Evolutionary conservation across 2,113 vertebrate species (phyloP), one percentile per base, ranked within the genome.

Genomic region (Numida meleagris): DNA sequence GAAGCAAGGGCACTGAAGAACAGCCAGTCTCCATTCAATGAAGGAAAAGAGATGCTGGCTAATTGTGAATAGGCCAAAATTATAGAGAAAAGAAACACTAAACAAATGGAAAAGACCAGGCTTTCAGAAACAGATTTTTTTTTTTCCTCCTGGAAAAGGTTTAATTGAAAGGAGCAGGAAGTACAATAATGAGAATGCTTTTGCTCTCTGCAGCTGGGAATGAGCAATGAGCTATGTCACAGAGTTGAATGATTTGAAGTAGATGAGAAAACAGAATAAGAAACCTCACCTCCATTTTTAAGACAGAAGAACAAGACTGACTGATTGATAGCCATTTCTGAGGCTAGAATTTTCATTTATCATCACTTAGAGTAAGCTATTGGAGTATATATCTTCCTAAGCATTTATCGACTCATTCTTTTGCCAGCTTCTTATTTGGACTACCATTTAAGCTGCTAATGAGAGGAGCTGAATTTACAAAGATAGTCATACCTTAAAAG

Each of bases 381-480:
- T 19, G 9, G 5, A 23, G 4, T 38, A 2, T n/a, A 3, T 21
- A 51, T 51, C 58, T 81, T 21, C 36, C 67, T 42, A 31, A 42
- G 18, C 1, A 58, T 9, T 4, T 12, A 50, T 33, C 40, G 43
- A 3, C 4, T 19, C 1, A 20, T 72, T 82, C 77, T 21, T 29
- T 42, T 46, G 23, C 21, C 12, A 31, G 16, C 66, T 23, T 66
- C n/a, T 33, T 27, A 68, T 16, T 51, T 43, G 36, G 14, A 55
- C 6, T 40, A 48, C 12, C 0, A 0, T 17, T 74, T 63, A 40
- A 66, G 33, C 3, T 38, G 34, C 5, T 16, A 9, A 10, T 31
- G 17, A 58, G 31, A 80, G 57, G 62, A 61, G 4, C 0, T 76
- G 23, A 66, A 48, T 79, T 61, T 34, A 4, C 14, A 82, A 46